These are phyloP conservation scores for Meleagris gallopavo DNA, from an alignment of 2,113 vertebrate species.

Conservation along the genomic window DNA sequence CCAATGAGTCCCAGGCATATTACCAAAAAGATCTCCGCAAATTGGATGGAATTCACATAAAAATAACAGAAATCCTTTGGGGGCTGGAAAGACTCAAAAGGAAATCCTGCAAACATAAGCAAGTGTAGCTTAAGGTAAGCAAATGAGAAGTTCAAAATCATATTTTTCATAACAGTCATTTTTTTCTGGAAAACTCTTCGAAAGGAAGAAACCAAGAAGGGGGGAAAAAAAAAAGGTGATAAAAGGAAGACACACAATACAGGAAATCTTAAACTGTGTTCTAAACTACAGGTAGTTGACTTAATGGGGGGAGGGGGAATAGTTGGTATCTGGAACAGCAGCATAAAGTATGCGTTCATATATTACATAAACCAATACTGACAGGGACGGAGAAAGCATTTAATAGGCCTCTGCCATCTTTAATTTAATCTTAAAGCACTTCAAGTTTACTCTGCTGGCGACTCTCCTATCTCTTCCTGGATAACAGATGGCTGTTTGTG, in stretches of 20 bases:
- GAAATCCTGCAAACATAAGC: neutral
- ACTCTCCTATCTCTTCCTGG: neutral
- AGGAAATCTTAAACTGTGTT: neutral
- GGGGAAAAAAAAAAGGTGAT: neutral
- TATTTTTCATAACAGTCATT: neutral
- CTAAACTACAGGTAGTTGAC: neutral
- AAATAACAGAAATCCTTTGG: conserved; percentile 28
- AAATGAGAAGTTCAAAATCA: neutral
- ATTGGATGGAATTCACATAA: conserved; percentile 13
- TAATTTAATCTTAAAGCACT: neutral
- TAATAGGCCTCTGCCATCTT: neutral
- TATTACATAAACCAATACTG: neutral
- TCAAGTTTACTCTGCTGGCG: neutral
- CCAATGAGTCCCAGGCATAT: neutral
- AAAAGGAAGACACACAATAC: neutral
- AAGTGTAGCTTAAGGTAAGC: neutral
- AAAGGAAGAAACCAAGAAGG: neutral
- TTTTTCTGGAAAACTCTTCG: neutral
- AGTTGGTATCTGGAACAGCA: neutral
- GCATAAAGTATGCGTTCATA: neutral
- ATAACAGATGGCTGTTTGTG: conserved; percentile 32
- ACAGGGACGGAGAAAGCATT: neutral
- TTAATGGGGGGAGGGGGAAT: neutral
- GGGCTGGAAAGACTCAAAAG: neutral
- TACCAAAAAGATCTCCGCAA: neutral